Conservation (phyloP, 2,888 invertebrate species). For the Boloria selene region DNA sequence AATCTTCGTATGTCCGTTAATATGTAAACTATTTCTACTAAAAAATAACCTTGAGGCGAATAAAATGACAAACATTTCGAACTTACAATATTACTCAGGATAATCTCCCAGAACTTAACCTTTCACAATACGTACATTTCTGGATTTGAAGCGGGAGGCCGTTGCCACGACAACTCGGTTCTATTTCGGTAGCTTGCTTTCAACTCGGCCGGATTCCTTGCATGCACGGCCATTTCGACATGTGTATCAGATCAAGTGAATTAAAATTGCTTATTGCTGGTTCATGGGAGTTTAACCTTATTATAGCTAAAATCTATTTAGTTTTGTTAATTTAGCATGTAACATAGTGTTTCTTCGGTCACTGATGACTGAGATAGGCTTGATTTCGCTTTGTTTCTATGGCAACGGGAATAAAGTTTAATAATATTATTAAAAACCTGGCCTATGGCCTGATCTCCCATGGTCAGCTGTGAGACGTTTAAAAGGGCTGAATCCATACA, state of each 20-base stretch:
- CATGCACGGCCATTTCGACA: conserved; percentile 39
- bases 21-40: neutral
- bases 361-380: too few species aligned
- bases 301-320: neutral
- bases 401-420: too few species aligned
- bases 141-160: conserved; percentile 49
- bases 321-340: neutral
- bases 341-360: too few species aligned
- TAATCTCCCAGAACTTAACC: conserved; percentile 12
- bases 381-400: too few species aligned
- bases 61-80: neutral
- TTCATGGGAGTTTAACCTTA: conserved; percentile 5
- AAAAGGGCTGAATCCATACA: too few species aligned
- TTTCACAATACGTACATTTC: conserved; percentile 14
- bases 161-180: conserved; percentile 58
- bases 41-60: neutral
- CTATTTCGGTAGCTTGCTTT: conserved; percentile 45
- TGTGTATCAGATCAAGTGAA: conserved; percentile 18
- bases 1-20: too few species aligned
- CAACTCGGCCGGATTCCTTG: conserved; percentile 44
- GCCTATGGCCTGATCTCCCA: too few species aligned
- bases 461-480: too few species aligned
- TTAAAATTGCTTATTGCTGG: conserved; percentile 26
- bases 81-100: neutral
- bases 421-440: too few species aligned